Evolutionary conservation across 2,888 invertebrate species (phyloP).

Genomic region (Synergus laeviventris): DNA sequence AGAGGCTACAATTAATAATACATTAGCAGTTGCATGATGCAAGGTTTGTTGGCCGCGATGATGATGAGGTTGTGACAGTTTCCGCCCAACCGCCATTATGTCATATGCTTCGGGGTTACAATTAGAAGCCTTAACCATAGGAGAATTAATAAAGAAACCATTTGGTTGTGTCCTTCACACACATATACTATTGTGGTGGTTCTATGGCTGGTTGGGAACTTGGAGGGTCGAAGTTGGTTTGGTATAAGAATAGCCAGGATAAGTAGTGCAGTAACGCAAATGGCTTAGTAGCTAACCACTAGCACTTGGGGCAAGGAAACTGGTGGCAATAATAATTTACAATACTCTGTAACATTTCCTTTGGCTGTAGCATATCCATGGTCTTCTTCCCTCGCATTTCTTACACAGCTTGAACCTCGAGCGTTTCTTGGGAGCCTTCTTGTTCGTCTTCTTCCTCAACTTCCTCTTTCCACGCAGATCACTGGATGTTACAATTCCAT

Average conservation of each 20-base stretch:
- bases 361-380: background rate
- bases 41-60: background rate
- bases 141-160: background rate
- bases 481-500: conserved; percentile 23
- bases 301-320: conserved; percentile 16
- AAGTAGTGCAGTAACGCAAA: conserved; percentile 30
- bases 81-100: background rate
- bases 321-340: conserved; percentile 33
- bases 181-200: background rate
- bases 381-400: background rate
- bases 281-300: conserved; percentile 1
- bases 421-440: conserved; percentile 18
- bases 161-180: background rate
- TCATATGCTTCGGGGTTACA: background rate
- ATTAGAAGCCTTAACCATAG: background rate
- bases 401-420: conserved; percentile 13
- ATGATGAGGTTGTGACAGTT: background rate
- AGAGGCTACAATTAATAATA: background rate
- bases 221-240: background rate
- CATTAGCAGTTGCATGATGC: background rate
- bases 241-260: conserved; percentile 19
- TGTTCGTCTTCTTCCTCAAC: conserved; percentile 30
- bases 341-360: conserved; percentile 22
- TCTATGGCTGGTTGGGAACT: background rate
- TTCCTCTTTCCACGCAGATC: conserved; percentile 35